A percentile compares a stretch with the other conserved stretches of the same genome.
Conservation (phyloP, 1,140 invertebrate species). For the Nebria ingens region DNA sequence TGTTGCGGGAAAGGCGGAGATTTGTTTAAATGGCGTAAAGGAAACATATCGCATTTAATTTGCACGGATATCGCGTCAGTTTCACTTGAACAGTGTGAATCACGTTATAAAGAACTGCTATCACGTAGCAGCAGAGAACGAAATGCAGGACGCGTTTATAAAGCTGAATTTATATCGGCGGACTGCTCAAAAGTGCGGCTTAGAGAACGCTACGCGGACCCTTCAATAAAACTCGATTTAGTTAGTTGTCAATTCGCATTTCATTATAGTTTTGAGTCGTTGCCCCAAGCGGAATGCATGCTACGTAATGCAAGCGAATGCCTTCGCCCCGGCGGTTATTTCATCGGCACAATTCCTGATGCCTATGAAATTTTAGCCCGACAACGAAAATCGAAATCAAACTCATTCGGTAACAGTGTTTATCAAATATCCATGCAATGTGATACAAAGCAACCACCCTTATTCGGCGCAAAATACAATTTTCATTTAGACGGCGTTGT, state of each 20-base stretch:
- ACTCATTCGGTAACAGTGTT: slow-evolving; percentile 78
- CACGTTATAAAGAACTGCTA: slow-evolving; percentile 52
- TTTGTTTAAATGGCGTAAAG: slow-evolving; percentile 89
- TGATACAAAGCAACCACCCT: slow-evolving; percentile 57
- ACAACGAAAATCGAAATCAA: slow-evolving; percentile 41
- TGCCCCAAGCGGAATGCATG: slow-evolving; percentile 87
- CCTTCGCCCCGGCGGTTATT: slow-evolving; percentile 81
- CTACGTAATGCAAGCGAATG: slow-evolving; percentile 85
- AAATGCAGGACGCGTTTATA: slow-evolving; percentile 45
- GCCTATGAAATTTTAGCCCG: slow-evolving; percentile 75
- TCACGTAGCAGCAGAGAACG: slow-evolving; percentile 32
- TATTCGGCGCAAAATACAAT: slow-evolving; percentile 95
- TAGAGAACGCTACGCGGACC: slow-evolving; percentile 58
- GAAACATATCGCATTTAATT: slow-evolving; percentile 72
- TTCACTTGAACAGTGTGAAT: slow-evolving; percentile 78
- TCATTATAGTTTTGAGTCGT: slow-evolving; percentile 91
- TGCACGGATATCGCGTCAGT: slow-evolving; percentile 91
- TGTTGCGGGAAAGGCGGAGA: slow-evolving; percentile 96
- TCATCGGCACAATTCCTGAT: slow-evolving; percentile 94
- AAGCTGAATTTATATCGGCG: slow-evolving; percentile 84
- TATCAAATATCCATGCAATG: slow-evolving; percentile 72
- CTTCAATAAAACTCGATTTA: slow-evolving; percentile 71
- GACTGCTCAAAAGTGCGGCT: slow-evolving; percentile 83
- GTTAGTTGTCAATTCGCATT: slow-evolving; percentile 97
- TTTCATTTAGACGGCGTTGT: slow-evolving; percentile 94